Base-by-base conservation (phyloP, 2,113 vertebrate species). In the Ammodytes marinus region DNA sequence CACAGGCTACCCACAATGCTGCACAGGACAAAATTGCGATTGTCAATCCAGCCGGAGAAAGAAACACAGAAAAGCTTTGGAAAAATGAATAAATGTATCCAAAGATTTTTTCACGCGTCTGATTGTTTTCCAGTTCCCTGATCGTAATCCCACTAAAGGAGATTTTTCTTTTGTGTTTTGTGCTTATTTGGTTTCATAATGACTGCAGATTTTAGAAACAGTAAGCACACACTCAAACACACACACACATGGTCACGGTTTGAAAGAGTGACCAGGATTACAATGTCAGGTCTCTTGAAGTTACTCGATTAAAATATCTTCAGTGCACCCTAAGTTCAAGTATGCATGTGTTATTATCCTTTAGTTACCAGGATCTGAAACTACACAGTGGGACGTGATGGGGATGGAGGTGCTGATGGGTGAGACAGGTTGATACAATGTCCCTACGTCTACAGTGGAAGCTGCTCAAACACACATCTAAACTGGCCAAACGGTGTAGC, bases 71-170 rank as follows among this genome's bases (percentile, higher is more conserved):
- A 76, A 69, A 60, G 50, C 74, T 71, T 63, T 0, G 39, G 72
- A 68, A 63, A 27, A 46, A 40, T 17, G 52, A 59, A 77, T 74
- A 63, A 9, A 40, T 77, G 15, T 3, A 47, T 70, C 88, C 69
- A 68, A 80, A 86, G 87, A 40, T 69, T 80, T 69, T 80, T 27
- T 89, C 50, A 68, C 79, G 46, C 49, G 66, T 85, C 69, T 88
- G 91, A 91, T 92, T 91, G 90, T 93, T 90, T 71, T 83, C 69
- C 70, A 60, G 79, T 91, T 92, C 88, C 93, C 88, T 92, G 90
- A 91, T 91, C 11, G 42, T 61, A 61, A 88, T 75, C 85, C 69
- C 92, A 79, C 70, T 27, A 6, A 9, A 74, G 74, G 83, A 87
- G 85, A 90, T 67, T 73, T 40, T 40, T 69, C 77, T 14, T 61